A percentile compares a stretch with the other conserved stretches of the same genome.
Conservation (phyloP, 1,140 invertebrate genomes). For the Probaryconus sp. region DNA sequence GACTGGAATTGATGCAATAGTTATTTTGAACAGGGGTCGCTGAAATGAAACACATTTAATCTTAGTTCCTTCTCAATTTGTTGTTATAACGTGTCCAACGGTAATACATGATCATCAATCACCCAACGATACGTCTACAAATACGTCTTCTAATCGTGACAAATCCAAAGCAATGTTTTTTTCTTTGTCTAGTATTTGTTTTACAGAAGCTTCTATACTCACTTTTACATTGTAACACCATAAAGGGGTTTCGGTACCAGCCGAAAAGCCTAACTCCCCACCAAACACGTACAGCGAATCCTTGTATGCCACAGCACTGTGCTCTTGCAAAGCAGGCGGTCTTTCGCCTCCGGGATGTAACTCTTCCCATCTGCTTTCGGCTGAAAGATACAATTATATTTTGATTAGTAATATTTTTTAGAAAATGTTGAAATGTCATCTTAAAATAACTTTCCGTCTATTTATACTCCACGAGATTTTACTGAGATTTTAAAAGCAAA, state of each 20-base stretch:
- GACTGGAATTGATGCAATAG: too few relatives aligned
- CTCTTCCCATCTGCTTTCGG: constrained; percentile 84
- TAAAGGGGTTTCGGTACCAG: constrained; percentile 88
- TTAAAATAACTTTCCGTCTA: too few relatives aligned
- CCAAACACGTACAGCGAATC: constrained; percentile 91
- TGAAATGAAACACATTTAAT: too few relatives aligned
- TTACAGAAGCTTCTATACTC: constrained; percentile 48
- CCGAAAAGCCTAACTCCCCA: constrained; percentile 90
- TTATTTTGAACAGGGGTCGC: too few relatives aligned
- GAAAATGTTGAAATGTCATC: neutral
- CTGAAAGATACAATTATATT: constrained; percentile 74
- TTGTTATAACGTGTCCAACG: too few relatives aligned
- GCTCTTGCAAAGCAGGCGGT: constrained; percentile 90
- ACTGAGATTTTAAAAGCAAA: too few relatives aligned
- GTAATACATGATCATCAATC: too few relatives aligned
- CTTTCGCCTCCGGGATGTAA: constrained; percentile 84
- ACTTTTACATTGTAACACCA: constrained; percentile 93
- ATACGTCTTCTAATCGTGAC: neutral
- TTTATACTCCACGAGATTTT: too few relatives aligned
- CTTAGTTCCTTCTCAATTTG: too few relatives aligned
- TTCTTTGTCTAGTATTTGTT: neutral
- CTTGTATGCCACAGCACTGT: constrained; percentile 88
- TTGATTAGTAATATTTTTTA: constrained; percentile 1
- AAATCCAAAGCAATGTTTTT: constrained; percentile 1
- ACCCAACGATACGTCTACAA: too few relatives aligned